These are phyloP conservation scores for Tenthredo notha DNA, from an alignment of 2,888 invertebrate genomes.

Conservation along the genomic window DNA sequence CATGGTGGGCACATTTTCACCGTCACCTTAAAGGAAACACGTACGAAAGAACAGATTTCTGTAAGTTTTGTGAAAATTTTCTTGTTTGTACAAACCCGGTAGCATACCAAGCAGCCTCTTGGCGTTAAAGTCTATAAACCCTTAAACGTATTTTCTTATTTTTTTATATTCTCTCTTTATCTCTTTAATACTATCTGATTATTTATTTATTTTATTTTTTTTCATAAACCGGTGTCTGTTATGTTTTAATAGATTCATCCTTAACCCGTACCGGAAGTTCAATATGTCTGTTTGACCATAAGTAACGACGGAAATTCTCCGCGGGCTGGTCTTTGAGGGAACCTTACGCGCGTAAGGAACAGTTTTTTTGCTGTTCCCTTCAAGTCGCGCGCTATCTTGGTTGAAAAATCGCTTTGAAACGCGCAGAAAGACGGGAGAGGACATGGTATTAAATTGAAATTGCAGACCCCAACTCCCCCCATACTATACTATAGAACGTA, in stretches of 20 bases:
- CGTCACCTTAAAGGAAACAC: constrained; percentile 34
- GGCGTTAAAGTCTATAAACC: constrained; percentile 34
- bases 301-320: background rate
- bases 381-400: constrained; percentile 48
- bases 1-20: constrained; percentile 32
- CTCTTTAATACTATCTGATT: background rate
- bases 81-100: constrained; percentile 65
- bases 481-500: background rate
- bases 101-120: constrained; percentile 66
- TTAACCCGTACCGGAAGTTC: too few relatives aligned
- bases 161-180: too few relatives aligned
- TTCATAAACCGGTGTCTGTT: background rate
- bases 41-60: constrained; percentile 41
- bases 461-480: constrained; percentile 29
- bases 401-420: constrained; percentile 52
- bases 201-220: too few relatives aligned
- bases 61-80: constrained; percentile 59
- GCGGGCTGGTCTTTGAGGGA: background rate
- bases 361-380: constrained; percentile 47
- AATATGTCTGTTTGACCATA: background rate
- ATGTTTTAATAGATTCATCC: background rate
- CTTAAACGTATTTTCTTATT: constrained; percentile 40
- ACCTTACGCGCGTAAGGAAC: background rate
- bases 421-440: background rate
- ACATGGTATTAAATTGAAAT: constrained; percentile 48